Percentiles rank a stretch among this genome's conserved stretches.
Evolutionary conservation across 1,140 invertebrate species (phyloP).

Genomic region (Trichoplusia ni): DNA sequence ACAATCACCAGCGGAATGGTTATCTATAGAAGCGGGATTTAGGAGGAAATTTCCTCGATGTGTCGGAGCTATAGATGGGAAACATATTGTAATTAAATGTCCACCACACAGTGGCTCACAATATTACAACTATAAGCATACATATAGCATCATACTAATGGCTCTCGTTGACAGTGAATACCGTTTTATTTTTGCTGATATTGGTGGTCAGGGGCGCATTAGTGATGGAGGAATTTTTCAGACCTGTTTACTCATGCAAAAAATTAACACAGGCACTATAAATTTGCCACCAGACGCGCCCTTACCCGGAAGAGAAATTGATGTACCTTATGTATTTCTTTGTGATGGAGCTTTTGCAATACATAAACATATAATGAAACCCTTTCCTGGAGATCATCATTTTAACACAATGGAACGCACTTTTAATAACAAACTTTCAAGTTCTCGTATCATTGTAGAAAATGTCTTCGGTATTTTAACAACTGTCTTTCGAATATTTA

Average conservation of each 20-base stretch:
- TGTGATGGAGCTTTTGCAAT: slow-evolving; percentile 80
- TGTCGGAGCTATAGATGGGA: slow-evolving; percentile 71
- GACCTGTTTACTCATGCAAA: no score
- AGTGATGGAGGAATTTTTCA: slow-evolving; percentile 68
- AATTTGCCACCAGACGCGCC: no score
- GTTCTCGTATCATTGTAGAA: slow-evolving; percentile 68
- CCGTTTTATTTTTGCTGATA: slow-evolving; percentile 67
- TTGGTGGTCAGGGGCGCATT: slow-evolving; percentile 64
- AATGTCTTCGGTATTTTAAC: slow-evolving; percentile 79
- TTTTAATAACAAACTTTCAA: slow-evolving; percentile 61
- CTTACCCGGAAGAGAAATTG: slow-evolving; percentile 43
- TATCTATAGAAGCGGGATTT: no score
- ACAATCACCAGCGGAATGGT: no score
- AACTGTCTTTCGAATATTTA: slow-evolving; percentile 65
- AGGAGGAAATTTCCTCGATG: no score
- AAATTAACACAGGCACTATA: no score
- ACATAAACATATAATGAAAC: slow-evolving; percentile 62
- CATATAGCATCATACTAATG: slow-evolving; percentile 70
- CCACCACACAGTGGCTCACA: slow-evolving; percentile 53
- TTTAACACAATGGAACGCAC: slow-evolving; percentile 41
- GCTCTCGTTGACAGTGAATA: slow-evolving; percentile 72
- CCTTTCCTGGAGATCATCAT: slow-evolving; percentile 54
- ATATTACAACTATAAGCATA: slow-evolving; percentile 66
- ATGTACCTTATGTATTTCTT: slow-evolving; percentile 56
- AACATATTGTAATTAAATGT: slow-evolving; percentile 61